phyloP scores from a whole-genome alignment of 2,888 invertebrate genomes.

The Hemaris fuciformis region DNA sequence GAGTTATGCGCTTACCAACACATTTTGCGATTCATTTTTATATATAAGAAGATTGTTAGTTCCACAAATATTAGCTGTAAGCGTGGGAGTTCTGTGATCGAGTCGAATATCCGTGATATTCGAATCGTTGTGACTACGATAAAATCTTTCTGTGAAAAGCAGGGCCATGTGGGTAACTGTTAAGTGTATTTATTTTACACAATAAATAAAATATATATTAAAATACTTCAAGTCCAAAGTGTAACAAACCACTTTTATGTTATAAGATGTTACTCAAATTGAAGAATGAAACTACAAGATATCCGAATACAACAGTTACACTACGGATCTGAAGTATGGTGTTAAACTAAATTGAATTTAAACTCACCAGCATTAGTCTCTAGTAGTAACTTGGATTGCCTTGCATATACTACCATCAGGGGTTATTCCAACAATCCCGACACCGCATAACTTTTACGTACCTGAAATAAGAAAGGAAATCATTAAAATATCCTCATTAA shows the following conservation, averaged over 20 bases:
- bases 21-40: too few relatives aligned
- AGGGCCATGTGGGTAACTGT: too few relatives aligned
- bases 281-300: neutral
- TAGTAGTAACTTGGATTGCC: neutral
- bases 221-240: neutral
- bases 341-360: neutral
- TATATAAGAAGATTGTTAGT: too few relatives aligned
- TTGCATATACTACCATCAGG: conserved; percentile 4
- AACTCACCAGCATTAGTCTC: conserved; percentile 2
- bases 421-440: conserved; percentile 5
- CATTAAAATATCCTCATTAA: neutral
- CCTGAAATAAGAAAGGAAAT: conserved; percentile 35
- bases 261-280: too few relatives aligned
- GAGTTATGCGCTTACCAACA: too few relatives aligned
- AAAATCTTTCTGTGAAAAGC: too few relatives aligned
- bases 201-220: too few relatives aligned
- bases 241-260: neutral
- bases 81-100: too few relatives aligned
- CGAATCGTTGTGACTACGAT: too few relatives aligned
- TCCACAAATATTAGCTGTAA: too few relatives aligned
- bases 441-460: conserved; percentile 33
- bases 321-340: neutral
- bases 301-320: neutral
- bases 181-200: too few relatives aligned
- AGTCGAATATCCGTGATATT: too few relatives aligned